Evolutionary conservation across 2,113 vertebrate species (phyloP).

Genomic region (Lagopus leucura): DNA sequence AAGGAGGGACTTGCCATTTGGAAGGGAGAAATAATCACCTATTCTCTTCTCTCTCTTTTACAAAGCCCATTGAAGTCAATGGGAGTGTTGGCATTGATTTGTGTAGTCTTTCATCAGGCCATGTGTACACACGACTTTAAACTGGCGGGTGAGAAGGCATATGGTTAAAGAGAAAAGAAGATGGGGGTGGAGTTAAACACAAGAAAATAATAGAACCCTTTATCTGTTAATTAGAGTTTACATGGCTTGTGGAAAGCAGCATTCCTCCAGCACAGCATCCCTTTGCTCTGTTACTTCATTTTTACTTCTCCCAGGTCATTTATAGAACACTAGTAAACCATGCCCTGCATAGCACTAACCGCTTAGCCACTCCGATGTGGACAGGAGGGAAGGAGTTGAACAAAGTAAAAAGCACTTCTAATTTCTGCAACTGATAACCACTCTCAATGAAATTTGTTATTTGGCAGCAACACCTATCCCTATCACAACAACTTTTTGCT

Average conservation of each 20-base stretch:
- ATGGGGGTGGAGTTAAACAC: conserved; percentile 6
- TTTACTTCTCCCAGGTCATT: conserved; percentile 8
- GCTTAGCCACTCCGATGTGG: neutral
- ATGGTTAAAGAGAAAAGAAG: neutral
- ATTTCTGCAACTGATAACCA: neutral
- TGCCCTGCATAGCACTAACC: neutral
- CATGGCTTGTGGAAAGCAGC: conserved; percentile 65
- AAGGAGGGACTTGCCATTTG: neutral
- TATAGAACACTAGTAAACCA: neutral
- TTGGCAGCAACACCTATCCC: neutral
- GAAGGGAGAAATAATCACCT: conserved; percentile 36
- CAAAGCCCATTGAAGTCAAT: conserved; percentile 14
- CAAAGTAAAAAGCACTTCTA: neutral
- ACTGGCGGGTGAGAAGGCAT: neutral
- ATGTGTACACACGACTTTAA: neutral
- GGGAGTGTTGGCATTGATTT: conserved; percentile 30
- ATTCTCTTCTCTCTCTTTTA: conserved; percentile 6
- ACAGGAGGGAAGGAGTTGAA: neutral
- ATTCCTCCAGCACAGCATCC: conserved; percentile 67
- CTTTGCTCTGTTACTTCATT: conserved; percentile 54
- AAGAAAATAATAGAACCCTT: conserved; percentile 62
- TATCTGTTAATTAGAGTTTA: conserved; percentile 76
- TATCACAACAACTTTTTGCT: neutral
- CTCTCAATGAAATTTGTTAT: neutral
- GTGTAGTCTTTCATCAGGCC: neutral